A percentile compares a stretch with the other conserved stretches of the same genome.
phyloP scores from a whole-genome alignment of 2,113 vertebrate species.

The Oncorhynchus keta region DNA sequence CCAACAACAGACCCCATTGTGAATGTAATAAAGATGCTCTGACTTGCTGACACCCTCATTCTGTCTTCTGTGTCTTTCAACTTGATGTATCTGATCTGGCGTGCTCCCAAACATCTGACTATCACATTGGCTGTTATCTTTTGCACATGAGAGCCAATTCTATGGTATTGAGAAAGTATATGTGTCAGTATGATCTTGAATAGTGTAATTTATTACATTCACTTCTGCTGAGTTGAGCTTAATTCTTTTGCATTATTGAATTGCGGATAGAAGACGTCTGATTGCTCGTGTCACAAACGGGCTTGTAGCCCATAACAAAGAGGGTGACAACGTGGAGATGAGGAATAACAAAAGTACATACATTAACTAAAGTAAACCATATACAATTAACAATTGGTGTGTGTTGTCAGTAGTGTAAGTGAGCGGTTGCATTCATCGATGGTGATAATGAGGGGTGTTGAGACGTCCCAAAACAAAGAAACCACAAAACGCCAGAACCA shows the following conservation, averaged over 20 bases:
- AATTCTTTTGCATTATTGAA: background rate
- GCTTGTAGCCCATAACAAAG: too few species aligned
- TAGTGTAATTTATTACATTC: background rate
- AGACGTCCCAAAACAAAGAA: too few species aligned
- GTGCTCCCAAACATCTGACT: background rate
- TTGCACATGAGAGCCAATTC: background rate
- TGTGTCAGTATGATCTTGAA: background rate
- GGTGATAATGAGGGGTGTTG: too few species aligned
- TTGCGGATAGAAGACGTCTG: background rate
- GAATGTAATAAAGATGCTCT: constrained; percentile 56
- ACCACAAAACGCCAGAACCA: too few species aligned
- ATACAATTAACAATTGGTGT: too few species aligned
- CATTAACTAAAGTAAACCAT: too few species aligned
- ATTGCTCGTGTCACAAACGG: too few species aligned
- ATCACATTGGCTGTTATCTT: background rate
- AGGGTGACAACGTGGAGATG: too few species aligned
- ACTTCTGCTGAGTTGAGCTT: background rate
- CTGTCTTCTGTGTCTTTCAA: background rate
- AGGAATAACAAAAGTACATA: too few species aligned
- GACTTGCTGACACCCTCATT: constrained; percentile 3
- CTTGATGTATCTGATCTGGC: background rate
- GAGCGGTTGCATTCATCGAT: too few species aligned
- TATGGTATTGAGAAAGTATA: background rate
- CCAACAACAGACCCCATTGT: constrained; percentile 18
- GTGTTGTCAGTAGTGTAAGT: too few species aligned